A percentile compares a stretch with the other conserved stretches of the same genome.
phyloP scores from a whole-genome alignment of 2,113 vertebrate species.

The Phaethornis superciliosus region DNA sequence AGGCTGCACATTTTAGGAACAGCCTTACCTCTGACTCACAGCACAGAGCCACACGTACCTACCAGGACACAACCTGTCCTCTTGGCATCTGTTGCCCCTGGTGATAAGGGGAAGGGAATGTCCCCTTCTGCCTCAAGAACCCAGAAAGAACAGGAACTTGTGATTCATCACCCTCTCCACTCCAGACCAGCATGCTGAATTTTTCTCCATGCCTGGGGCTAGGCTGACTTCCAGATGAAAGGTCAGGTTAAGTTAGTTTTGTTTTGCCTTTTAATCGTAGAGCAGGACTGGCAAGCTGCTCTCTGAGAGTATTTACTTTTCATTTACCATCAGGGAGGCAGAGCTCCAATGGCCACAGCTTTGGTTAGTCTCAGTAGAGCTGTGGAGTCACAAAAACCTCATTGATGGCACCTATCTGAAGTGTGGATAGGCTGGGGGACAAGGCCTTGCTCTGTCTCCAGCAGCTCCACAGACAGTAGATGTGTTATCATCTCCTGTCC shows the following conservation, averaged over 20 bases:
- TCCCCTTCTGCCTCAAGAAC: not conserved
- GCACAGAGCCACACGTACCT: not conserved
- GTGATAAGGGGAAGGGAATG: not conserved
- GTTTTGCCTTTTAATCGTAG: constrained; percentile 36
- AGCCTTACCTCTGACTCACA: not conserved
- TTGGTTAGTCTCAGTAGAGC: not conserved
- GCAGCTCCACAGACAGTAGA: not conserved
- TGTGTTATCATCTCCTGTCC: not conserved
- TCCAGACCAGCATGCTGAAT: constrained; percentile 24
- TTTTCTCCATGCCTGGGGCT: constrained; percentile 19
- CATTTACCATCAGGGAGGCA: not conserved
- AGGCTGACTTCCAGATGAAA: constrained; percentile 33
- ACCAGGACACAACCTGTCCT: not conserved
- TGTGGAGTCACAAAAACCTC: constrained; percentile 25
- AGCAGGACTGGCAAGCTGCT: constrained; percentile 37
- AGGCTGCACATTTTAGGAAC: not conserved
- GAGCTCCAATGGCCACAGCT: constrained; percentile 4
- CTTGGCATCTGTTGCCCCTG: not conserved
- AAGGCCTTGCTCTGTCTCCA: not conserved
- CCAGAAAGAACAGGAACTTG: not conserved
- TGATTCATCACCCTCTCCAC: not conserved
- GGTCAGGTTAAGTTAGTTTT: not conserved
- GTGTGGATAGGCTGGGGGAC: not conserved
- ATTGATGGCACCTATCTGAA: not conserved
- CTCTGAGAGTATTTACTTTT: constrained; percentile 28